A percentile compares a stretch with the other conserved stretches of the same genome.
phyloP scores from a whole-genome alignment of 2,797 vertebrate genomes.

The Chelmon rostratus region DNA sequence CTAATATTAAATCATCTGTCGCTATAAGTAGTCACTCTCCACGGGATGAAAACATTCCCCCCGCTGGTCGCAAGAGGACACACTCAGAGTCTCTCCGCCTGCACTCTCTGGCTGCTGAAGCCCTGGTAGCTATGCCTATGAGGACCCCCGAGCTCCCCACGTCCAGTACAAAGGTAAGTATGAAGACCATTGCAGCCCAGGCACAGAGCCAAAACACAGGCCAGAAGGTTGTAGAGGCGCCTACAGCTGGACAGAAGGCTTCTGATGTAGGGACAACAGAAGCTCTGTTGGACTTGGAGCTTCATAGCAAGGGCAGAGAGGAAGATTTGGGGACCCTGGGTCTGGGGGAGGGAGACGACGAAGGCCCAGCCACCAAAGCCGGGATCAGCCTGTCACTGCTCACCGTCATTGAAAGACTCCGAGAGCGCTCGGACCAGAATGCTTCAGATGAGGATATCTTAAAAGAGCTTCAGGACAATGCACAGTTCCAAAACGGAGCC shows the following conservation, averaged over 20 bases:
- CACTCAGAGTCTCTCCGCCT: constrained; percentile 96
- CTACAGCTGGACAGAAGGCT: constrained; percentile 39
- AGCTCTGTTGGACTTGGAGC: constrained; percentile 82
- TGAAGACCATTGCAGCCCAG: constrained; percentile 53
- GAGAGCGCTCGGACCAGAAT: constrained; percentile 97
- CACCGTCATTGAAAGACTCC: constrained; percentile 95
- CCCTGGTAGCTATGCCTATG: constrained; percentile 96
- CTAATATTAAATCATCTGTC: constrained; percentile 25
- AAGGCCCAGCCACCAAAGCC: constrained; percentile 87
- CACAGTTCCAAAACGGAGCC: constrained; percentile 87
- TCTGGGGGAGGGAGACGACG: constrained; percentile 66
- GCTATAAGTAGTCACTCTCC: constrained; percentile 59
- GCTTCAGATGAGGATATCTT: constrained; percentile 96
- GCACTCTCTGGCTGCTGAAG: constrained; percentile 96
- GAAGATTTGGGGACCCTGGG: constrained; percentile 72
- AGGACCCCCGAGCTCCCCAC: constrained; percentile 89
- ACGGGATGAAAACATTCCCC: constrained; percentile 92
- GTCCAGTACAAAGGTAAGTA: constrained; percentile 57
- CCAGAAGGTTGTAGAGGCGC: constrained; percentile 80
- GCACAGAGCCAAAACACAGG: constrained; percentile 77
- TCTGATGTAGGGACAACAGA: constrained; percentile 77
- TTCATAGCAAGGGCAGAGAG: constrained; percentile 80
- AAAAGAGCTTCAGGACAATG: constrained; percentile 95
- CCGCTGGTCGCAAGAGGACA: constrained; percentile 91
- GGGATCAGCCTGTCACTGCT: constrained; percentile 97